Percentiles rank a stretch among this genome's conserved stretches.
phyloP scores from a whole-genome alignment of 2,888 invertebrate genomes.

The Calameuta pallipes region DNA sequence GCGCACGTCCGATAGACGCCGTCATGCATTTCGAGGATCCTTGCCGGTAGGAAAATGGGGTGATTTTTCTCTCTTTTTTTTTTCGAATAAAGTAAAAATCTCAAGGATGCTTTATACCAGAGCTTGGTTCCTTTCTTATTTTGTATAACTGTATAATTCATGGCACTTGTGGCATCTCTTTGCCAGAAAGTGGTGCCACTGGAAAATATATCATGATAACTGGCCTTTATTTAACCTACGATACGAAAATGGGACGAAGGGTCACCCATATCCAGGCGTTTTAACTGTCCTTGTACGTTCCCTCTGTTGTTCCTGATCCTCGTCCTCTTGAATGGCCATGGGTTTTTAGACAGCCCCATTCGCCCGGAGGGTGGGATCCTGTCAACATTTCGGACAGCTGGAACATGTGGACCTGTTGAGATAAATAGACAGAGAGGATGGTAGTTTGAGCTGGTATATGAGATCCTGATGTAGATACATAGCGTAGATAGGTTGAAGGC shows the following conservation, averaged over 20 bases:
- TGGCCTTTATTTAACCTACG: background rate
- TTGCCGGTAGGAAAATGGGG: background rate
- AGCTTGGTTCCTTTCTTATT: background rate
- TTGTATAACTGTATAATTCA: background rate
- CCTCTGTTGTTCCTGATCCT: background rate
- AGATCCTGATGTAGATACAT: background rate
- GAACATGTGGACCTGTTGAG: background rate
- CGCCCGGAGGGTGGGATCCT: background rate
- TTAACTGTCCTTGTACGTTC: background rate
- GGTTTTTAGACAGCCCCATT: background rate
- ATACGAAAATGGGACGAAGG: background rate
- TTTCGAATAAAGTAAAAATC: background rate
- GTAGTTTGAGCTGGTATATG: background rate
- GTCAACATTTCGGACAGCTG: background rate
- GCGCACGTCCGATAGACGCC: constrained; percentile 16
- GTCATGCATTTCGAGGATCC: background rate
- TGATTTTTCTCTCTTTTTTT: background rate
- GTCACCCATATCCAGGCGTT: background rate
- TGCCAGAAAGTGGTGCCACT: background rate
- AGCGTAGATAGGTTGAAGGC: background rate
- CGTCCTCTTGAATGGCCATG: background rate
- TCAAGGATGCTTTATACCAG: background rate
- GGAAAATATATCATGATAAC: background rate
- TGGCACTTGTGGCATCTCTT: background rate
- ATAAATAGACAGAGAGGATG: background rate